Conservation (phyloP, 2,113 vertebrate species). For the Hyaena hyaena region DNA sequence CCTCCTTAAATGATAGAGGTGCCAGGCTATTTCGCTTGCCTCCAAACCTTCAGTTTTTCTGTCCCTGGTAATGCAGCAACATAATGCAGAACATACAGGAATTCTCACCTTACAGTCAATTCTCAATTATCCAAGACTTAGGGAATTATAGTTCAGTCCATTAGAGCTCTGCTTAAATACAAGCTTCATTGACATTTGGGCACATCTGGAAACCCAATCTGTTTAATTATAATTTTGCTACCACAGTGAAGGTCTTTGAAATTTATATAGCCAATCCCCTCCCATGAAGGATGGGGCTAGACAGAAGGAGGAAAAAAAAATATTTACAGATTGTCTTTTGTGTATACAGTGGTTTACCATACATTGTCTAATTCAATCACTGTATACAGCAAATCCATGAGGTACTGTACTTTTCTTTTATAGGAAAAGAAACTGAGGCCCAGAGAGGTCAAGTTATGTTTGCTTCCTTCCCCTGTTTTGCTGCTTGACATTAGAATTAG, state of each 20-base stretch:
- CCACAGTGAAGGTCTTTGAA: slow-evolving; percentile 13
- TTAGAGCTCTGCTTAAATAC: background rate
- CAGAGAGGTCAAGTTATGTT: background rate
- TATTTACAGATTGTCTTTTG: background rate
- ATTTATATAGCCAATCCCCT: slow-evolving; percentile 1
- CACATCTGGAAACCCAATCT: slow-evolving; percentile 33
- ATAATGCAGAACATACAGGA: background rate
- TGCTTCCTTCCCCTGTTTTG: background rate
- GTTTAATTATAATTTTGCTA: slow-evolving; percentile 39
- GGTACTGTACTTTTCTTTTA: background rate
- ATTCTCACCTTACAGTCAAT: slow-evolving; percentile 8
- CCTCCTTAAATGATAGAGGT: background rate
- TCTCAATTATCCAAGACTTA: slow-evolving; percentile 8
- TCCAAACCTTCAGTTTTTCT: background rate
- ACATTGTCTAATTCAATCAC: background rate
- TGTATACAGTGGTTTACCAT: background rate
- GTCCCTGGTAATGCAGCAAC: background rate
- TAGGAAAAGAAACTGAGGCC: background rate
- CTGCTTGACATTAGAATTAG: slow-evolving; percentile 1
- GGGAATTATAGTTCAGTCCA: background rate
- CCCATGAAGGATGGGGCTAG: background rate
- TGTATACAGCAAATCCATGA: background rate
- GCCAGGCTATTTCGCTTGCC: background rate
- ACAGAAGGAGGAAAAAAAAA: background rate
- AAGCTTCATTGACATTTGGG: background rate